Evolutionary conservation across 2,797 vertebrate species (phyloP).

Genomic region (Amniataba percoides): DNA sequence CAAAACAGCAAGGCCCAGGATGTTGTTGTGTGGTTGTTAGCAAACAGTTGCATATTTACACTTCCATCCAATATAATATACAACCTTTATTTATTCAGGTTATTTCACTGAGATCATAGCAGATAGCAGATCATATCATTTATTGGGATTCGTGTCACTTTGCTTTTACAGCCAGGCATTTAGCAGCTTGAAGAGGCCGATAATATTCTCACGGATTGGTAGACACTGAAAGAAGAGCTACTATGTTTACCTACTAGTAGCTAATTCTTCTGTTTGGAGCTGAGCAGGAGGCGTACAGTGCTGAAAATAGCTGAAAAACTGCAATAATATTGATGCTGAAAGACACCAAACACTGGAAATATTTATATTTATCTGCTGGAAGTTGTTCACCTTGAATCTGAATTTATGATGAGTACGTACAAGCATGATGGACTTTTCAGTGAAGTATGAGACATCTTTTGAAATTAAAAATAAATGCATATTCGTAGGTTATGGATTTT

Average conservation of each 20-base stretch:
- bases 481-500: neutral
- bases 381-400: neutral
- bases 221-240: too few species aligned
- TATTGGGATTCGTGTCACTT: neutral
- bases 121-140: neutral
- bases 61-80: too few species aligned
- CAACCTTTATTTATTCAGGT: neutral
- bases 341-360: too few species aligned
- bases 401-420: neutral
- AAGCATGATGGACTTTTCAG: neutral
- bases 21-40: too few species aligned
- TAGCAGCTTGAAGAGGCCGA: too few species aligned
- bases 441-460: neutral
- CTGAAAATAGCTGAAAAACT: neutral
- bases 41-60: neutral
- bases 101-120: neutral
- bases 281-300: neutral
- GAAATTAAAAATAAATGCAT: neutral
- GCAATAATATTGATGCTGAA: too few species aligned
- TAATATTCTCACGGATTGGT: too few species aligned
- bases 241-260: neutral
- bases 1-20: too few species aligned
- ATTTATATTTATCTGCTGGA: too few species aligned
- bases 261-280: neutral
- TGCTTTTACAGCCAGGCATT: neutral